Evolutionary conservation across 1,140 invertebrate species (phyloP).

Genomic region (Lepidostoma basale): DNA sequence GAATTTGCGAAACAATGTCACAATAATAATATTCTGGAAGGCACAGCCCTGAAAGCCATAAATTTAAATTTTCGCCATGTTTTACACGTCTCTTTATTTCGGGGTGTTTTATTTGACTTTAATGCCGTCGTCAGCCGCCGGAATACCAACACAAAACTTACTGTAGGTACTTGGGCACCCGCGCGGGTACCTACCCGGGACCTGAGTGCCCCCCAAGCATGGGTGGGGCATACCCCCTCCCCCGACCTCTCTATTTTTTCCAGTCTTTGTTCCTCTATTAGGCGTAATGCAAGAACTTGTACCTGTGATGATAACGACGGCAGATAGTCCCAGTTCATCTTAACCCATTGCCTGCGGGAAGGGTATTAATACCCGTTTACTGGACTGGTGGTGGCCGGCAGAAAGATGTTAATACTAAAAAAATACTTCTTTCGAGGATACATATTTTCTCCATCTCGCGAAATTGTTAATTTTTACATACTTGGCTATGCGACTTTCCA

Average conservation of each 20-base stretch:
- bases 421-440: no score
- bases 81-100: slow-evolving; percentile 31
- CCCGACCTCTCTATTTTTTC: neutral
- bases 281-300: neutral
- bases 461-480: no score
- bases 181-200: no score
- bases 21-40: neutral
- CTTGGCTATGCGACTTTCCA: no score
- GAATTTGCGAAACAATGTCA: neutral
- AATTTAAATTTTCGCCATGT: slow-evolving; percentile 37
- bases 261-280: neutral
- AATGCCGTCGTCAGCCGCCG: slow-evolving; percentile 25
- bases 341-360: neutral
- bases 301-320: no score
- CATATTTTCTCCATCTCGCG: no score
- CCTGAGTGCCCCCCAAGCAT: no score
- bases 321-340: neutral
- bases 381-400: no score
- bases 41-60: slow-evolving; percentile 18
- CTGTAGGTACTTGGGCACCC: neutral
- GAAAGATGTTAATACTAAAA: no score
- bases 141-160: slow-evolving; percentile 13
- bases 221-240: neutral
- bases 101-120: slow-evolving; percentile 36
- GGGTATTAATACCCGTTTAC: no score